Base-by-base conservation (phyloP, 2,888 invertebrate genomes). In the Polyommatus iphigenia region DNA sequence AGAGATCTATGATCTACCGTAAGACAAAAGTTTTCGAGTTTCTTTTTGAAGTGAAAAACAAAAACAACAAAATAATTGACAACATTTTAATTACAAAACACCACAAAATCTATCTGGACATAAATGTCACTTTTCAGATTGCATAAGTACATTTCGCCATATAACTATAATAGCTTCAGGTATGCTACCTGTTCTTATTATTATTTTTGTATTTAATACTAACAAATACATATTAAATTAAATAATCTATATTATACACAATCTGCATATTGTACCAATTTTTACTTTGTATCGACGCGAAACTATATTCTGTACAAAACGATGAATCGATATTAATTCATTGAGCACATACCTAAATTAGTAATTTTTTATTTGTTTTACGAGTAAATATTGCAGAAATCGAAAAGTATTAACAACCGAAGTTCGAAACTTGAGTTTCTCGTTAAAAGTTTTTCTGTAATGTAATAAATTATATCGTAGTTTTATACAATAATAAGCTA, bases 61-160 rank as follows among this genome's bases (percentile, higher is more conserved):
- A 86, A 89, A 86, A 85, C 84, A 86, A 86, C 82, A 80, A 78
- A 79, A 86, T 93, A 94, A 94, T 94, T 94, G 94, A 94, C 94
- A 94, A 94, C 93, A 92, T 94, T 93, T 93, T 94, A 92, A 92
- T 93, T 93, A 93, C 90, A 93, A 93, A 93, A 94, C 93, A 94
- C 94, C 94, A 93, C 93, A 93, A 93, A 91, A 90, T 92, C 90
- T 92, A 92, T 91, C 67, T 85, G 85, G 90, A 91, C 91, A 91
- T 89, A 87, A 89, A 91, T 92, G 91, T 83, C 91, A 85, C 88
- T 84, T 88, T 86, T 88, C 87, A 84, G 89, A 89, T 91, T 90
- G 90, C 91, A 90, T 93, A 93, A 92, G 91, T 92, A 93, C 92
- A 90, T 89, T 85, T 90, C 89, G 90, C 85, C 89, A 85, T 83